These are phyloP conservation scores for Laterallus jamaicensis DNA, from an alignment of 2,113 vertebrate species.

Conservation along the genomic window DNA sequence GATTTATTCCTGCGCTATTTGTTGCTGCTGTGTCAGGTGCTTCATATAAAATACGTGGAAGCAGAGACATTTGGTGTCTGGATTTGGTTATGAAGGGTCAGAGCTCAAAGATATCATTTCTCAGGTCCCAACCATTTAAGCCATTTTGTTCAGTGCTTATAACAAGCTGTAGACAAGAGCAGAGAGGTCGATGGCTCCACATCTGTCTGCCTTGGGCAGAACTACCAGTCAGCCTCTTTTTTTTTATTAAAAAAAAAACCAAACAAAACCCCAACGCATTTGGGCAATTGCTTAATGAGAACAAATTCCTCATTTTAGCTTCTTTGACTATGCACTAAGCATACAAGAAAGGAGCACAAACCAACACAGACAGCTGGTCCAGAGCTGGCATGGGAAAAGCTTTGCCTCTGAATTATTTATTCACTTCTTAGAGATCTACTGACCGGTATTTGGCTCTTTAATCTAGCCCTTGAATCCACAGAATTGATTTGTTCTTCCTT, in stretches of 20 bases:
- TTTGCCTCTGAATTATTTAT: rapidly evolving
- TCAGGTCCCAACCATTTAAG: conserved; percentile 13
- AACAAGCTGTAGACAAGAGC: conserved; percentile 9
- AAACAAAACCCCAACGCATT: background rate
- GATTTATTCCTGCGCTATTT: conserved; percentile 15
- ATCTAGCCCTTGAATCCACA: background rate
- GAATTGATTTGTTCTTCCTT: background rate
- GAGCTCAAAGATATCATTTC: conserved; percentile 55
- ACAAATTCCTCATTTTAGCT: background rate
- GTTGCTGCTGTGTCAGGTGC: conserved; percentile 48
- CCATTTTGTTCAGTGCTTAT: background rate
- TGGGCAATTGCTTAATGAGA: background rate
- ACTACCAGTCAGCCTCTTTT: background rate
- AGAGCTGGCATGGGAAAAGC: background rate
- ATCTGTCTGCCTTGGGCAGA: background rate
- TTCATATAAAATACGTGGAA: background rate
- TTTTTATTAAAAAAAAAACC: background rate
- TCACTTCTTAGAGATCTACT: background rate
- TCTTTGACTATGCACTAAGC: background rate
- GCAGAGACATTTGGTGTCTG: conserved; percentile 17
- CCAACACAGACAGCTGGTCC: background rate
- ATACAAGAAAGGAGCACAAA: background rate
- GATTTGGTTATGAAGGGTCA: conserved; percentile 55
- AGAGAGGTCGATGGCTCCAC: background rate
- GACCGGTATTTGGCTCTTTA: background rate